A percentile compares a stretch with the other conserved stretches of the same genome.
phyloP scores from a whole-genome alignment of 2,113 vertebrate species.

The Chaetodon trifascialis region DNA sequence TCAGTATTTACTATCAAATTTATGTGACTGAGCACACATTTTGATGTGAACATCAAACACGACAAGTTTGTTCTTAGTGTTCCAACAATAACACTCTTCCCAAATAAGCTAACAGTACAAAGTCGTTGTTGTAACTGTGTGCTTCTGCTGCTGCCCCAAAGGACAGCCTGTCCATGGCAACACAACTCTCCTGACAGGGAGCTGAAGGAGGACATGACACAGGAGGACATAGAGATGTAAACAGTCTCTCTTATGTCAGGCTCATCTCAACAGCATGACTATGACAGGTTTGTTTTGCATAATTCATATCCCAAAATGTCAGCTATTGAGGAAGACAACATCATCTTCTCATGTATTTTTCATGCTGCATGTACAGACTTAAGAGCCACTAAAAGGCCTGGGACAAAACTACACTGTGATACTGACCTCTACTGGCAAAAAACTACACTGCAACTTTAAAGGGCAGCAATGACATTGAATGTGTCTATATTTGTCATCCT shows the following conservation, averaged over 20 bases:
- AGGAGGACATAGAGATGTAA: conserved; percentile 1
- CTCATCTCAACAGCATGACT: neutral
- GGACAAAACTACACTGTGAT: conserved; percentile 27
- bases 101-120: neutral
- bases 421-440: conserved; percentile 77
- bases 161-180: conserved; percentile 47
- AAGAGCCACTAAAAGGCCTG: neutral
- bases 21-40: too few species aligned
- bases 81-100: neutral
- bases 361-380: conserved; percentile 13
- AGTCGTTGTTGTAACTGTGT: conserved; percentile 44
- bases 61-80: neutral
- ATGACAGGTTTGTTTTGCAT: conserved; percentile 10
- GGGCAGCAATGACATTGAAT: neutral
- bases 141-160: conserved; percentile 8
- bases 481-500: neutral
- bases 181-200: conserved; percentile 38
- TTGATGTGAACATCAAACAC: neutral
- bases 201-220: neutral
- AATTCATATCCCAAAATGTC: conserved; percentile 31
- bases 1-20: neutral
- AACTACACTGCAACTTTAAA: conserved; percentile 23
- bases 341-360: conserved; percentile 5
- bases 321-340: conserved; percentile 6
- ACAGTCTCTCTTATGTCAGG: conserved; percentile 13